Base-by-base conservation (phyloP, 2,888 invertebrate species). In the Yponomeuta evonymella region DNA sequence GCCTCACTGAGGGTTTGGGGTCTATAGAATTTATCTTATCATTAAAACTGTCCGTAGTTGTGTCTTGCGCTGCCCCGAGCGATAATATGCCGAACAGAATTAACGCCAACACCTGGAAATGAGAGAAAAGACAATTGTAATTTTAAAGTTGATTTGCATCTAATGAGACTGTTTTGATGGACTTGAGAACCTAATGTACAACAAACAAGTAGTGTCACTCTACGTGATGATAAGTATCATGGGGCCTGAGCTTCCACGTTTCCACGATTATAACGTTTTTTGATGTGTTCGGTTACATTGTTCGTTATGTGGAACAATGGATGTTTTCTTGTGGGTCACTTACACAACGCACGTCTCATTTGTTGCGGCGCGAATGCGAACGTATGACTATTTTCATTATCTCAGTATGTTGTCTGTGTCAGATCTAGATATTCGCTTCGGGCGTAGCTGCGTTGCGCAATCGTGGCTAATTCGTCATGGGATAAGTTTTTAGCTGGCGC, bases 1-100 rank as follows among this genome's bases (percentile, higher is more conserved):
- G 84, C 72, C 95, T 94, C 1, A 94, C 92, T 1, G 95, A 94
- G 2, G 94, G 85, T 71, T 90, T 90, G 3, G 67, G 73, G 69
- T 92, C 91, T 64, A 93, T 83, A 33, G 81, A 88, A 74, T 93
- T 93, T 30, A 83, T 78, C 73, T 85, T 87, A 72, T 93, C 90
- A 75, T 84, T 85, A 67, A 79, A 74, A 9, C 70, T 74, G 72
- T 87, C 84, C 48, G 83, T 82, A 2, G 83, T 81, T 36, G 81
- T 74, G n/a, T 88, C 85, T 78, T 89, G 82, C 68, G 88, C 82
- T 70, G 81, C 76, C 72, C 77, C 80, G 63, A 83, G 76, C 69
- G 84, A 76, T 71, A 87, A 74, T 71, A 87, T 75, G 72, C 81
- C 79, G 74, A 84, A 73, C 73, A 89, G 74, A 73, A 85, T 67